Conservation (phyloP, 1,140 invertebrate species). For the Tribolium castaneum region DNA sequence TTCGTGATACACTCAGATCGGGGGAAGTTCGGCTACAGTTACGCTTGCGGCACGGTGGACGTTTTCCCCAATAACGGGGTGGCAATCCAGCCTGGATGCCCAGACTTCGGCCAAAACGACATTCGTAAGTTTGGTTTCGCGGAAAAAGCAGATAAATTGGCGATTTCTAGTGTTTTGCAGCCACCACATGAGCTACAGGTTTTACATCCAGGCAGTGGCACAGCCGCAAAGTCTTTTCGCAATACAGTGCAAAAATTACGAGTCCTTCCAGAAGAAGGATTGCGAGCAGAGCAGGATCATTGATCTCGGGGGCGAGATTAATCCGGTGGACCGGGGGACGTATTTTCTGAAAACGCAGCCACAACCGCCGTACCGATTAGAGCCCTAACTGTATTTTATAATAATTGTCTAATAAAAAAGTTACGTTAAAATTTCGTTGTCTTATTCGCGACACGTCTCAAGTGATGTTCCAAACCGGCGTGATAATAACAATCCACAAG, state of each 20-base stretch:
- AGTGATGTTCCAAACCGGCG: neutral
- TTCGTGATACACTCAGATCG: conserved; percentile 36
- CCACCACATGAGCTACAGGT: conserved; percentile 34
- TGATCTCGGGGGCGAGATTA: conserved; percentile 20
- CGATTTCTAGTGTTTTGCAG: conserved; percentile 29
- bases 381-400: neutral
- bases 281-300: conserved; percentile 18
- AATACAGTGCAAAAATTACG: conserved; percentile 7
- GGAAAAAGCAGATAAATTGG: neutral
- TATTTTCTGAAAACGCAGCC: conserved; percentile 27
- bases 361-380: neutral
- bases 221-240: neutral
- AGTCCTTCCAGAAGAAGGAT: neutral
- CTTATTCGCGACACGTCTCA: neutral
- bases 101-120: neutral
- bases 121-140: neutral
- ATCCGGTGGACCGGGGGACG: neutral
- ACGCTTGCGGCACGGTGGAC: conserved; percentile 31
- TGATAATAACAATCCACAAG: neutral
- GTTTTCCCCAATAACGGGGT: conserved; percentile 41
- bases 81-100: conserved; percentile 32
- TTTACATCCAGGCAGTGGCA: conserved; percentile 5
- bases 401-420: too few relatives aligned
- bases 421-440: neutral
- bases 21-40: neutral